Base-by-base conservation (phyloP, 2,888 invertebrate genomes). In the Metallyticus violacea region DNA sequence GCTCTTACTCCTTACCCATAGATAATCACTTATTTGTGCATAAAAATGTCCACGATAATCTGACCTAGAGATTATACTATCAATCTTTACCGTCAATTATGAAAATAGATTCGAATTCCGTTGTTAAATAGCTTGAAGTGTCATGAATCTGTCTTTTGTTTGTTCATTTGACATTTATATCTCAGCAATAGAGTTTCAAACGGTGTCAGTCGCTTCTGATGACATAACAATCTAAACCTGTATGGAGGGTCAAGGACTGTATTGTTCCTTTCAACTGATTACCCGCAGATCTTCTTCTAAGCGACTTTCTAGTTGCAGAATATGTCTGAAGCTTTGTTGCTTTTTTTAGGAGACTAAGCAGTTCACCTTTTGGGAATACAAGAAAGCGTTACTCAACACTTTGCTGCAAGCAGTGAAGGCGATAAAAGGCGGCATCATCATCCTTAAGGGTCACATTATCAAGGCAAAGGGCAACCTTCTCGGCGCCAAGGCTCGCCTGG, bases 321-420 rank as follows among this genome's bases (percentile, higher is more conserved):
- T 2, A 62, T 22, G 22, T 22, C 4, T 62, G 15, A 15, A 15
- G 40, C 2, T 62, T 3, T 15, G 0, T 3, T 15, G 15, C 0
- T 62, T 62, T 62, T 62, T 62, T 3, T 4, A 89, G 89, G 88
- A 89, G 87, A 88, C 89, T 30, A 91, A 91, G 87, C 88, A 90
- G 88, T 95, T 95, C 89, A 95, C 95, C 91, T 94, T 95, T 89
- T 96, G 95, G 95, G 94, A 95, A 26, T 92, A 97, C 90, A 97
- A 97, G 92, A 96, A 96, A 90, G 96, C 96, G 0, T 96, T 97
- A 88, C 92, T 97, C 25, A 95, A 95, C 91, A 97, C 97, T 4
- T 93, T 97, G 9, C 94, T 97, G 90, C 97, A 97, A 93, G 97
- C 97, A 0, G 95, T 97, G 0, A 97, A 97, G 90, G 97, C 97